Evolutionary conservation across 1,140 invertebrate genomes (phyloP).

Genomic region (Halyomorpha halys): DNA sequence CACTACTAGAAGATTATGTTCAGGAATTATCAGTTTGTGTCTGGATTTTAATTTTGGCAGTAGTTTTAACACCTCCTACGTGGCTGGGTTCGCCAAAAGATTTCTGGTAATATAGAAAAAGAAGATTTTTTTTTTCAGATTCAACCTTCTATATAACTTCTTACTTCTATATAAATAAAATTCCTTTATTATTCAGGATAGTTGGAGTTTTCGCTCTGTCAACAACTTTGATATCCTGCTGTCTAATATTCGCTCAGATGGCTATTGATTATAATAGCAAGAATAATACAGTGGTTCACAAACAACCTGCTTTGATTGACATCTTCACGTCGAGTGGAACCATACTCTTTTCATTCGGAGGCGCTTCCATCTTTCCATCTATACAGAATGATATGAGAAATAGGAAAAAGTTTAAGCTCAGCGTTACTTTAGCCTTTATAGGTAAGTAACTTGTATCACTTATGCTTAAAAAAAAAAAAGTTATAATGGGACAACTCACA

Average conservation of each 20-base stretch:
- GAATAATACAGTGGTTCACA: slow-evolving; percentile 34
- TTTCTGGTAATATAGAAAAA: slow-evolving; percentile 47
- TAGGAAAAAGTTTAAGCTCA: slow-evolving; percentile 44
- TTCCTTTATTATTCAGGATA: slow-evolving; percentile 34
- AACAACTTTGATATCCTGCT: slow-evolving; percentile 45
- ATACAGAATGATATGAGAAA: slow-evolving; percentile 59
- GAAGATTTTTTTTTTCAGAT: background rate
- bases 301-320: slow-evolving; percentile 35
- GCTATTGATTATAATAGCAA: slow-evolving; percentile 38
- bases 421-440: slow-evolving; percentile 42
- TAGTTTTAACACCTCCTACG: slow-evolving; percentile 48
- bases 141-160: background rate
- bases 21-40: slow-evolving; percentile 45
- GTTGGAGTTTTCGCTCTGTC: slow-evolving; percentile 46
- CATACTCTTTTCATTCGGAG: slow-evolving; percentile 55
- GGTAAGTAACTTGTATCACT: slow-evolving; percentile 35
- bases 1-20: slow-evolving; percentile 40
- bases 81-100: slow-evolving; percentile 63
- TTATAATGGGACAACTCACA: no score
- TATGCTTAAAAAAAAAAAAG: no score
- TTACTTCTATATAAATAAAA: background rate
- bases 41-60: slow-evolving; percentile 53
- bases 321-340: slow-evolving; percentile 54
- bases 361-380: slow-evolving; percentile 55
- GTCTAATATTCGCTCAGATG: slow-evolving; percentile 48